Evolutionary conservation across 37 sponge, comb jelly and placozoan genomes (phyloP).

Genomic region (Ephydatia muelleri): DNA sequence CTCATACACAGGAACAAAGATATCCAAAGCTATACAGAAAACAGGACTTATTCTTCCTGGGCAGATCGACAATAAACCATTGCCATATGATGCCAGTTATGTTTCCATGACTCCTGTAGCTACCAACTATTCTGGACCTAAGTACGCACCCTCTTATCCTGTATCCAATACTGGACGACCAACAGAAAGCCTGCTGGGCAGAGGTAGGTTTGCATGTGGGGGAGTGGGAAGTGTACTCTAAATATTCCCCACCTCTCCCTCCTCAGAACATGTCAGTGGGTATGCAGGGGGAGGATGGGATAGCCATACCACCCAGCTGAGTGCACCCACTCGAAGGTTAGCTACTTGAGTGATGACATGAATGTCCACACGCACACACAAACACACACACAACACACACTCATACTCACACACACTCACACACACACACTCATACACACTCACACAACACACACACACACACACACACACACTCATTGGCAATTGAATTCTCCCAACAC

Average conservation of each 20-base stretch:
- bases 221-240: no score
- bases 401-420: constrained; percentile 36
- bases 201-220: no score
- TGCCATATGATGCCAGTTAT: constrained; percentile 52
- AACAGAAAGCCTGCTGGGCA: no score
- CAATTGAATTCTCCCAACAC: no score
- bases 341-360: neutral
- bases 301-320: no score
- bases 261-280: no score
- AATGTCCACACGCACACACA: constrained; percentile 33
- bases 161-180: no score
- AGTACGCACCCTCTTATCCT: no score
- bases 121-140: constrained; percentile 15
- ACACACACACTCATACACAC: constrained; percentile 39
- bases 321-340: neutral
- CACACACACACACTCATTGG: constrained; percentile 28
- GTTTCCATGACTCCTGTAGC: constrained; percentile 60
- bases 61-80: neutral
- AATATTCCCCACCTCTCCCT: no score
- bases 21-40: no score
- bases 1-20: neutral
- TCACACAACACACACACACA: constrained; percentile 35
- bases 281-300: no score
- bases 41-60: no score
- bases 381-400: constrained; percentile 29